A percentile compares a stretch with the other conserved stretches of the same genome.
These are phyloP conservation scores for Trichomalopsis sarcophagae DNA, from an alignment of 1,140 invertebrate genomes.

Conservation along the genomic window DNA sequence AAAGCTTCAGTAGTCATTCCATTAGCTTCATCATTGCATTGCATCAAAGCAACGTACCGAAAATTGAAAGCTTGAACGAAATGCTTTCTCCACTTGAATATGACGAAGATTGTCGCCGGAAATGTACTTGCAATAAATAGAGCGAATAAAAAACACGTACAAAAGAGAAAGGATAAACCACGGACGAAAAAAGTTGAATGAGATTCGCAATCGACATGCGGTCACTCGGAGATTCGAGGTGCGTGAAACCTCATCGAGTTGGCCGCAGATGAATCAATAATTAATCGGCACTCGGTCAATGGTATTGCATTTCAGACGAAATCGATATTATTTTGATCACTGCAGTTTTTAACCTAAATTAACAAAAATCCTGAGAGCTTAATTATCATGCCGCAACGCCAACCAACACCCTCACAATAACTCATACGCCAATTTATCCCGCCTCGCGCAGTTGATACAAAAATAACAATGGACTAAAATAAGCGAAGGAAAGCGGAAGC, in stretches of 20 bases:
- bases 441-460: background rate
- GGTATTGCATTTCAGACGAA: too few relatives aligned
- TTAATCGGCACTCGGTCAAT: too few relatives aligned
- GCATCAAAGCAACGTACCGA: too few relatives aligned
- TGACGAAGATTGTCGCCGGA: background rate
- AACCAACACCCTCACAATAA: too few relatives aligned
- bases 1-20: background rate
- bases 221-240: background rate
- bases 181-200: background rate
- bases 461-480: background rate
- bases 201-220: background rate
- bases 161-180: background rate
- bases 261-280: background rate
- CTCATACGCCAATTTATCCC: background rate
- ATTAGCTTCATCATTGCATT: too few relatives aligned
- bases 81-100: background rate
- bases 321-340: too few relatives aligned
- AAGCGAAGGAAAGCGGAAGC: background rate
- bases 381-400: too few relatives aligned
- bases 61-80: too few relatives aligned
- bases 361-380: too few relatives aligned
- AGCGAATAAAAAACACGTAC: background rate
- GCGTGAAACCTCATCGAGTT: constrained; percentile 3
- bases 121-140: too few relatives aligned
- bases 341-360: too few relatives aligned